A percentile compares a stretch with the other conserved stretches of the same genome.
These are phyloP conservation scores for Tetranychus cinnabarinus DNA, from an alignment of 1,140 invertebrate species.

Conservation along the genomic window DNA sequence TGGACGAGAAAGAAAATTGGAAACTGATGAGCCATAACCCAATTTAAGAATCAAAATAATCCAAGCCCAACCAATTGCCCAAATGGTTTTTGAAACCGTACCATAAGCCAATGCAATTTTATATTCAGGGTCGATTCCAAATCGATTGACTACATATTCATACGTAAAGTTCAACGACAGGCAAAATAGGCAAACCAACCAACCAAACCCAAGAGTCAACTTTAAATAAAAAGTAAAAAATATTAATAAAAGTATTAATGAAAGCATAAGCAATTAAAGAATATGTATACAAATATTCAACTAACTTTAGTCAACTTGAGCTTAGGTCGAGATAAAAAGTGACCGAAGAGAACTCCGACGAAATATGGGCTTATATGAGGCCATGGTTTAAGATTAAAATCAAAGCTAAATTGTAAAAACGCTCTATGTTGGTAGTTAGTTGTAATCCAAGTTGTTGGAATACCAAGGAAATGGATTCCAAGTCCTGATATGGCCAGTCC, in stretches of 20 bases:
- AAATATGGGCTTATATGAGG: not conserved
- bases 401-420: not conserved
- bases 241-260: too few species aligned
- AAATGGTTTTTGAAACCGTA: not conserved
- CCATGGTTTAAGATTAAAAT: conserved; percentile 1
- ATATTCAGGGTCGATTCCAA: not conserved
- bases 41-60: not conserved
- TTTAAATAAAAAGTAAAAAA: too few species aligned
- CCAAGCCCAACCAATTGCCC: not conserved
- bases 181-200: not conserved
- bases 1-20: not conserved
- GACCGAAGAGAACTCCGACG: not conserved
- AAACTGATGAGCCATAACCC: not conserved
- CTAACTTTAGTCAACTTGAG: not conserved
- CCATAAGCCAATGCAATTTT: not conserved
- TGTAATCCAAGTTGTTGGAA: not conserved
- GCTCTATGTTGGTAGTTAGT: not conserved
- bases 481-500: not conserved
- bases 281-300: too few species aligned
- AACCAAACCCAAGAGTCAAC: not conserved
- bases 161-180: not conserved
- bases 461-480: not conserved
- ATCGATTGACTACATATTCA: not conserved
- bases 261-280: too few species aligned
- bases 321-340: not conserved